These are phyloP conservation scores for Peribatodes rhomboidaria DNA, from an alignment of 2,888 invertebrate species.

Conservation along the genomic window DNA sequence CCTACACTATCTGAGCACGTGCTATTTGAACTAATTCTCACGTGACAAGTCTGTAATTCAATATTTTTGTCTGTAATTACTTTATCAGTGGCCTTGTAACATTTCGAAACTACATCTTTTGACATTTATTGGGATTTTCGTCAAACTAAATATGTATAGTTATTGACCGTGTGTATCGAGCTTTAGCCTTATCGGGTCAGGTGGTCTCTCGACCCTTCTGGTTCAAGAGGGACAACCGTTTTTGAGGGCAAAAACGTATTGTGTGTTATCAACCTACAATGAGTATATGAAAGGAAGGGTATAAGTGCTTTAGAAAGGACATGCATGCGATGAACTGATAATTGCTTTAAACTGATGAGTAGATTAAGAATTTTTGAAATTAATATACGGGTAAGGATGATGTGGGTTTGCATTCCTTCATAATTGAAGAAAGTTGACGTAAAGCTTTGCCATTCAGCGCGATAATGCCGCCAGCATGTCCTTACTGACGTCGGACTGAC, in stretches of 20 bases:
- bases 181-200: conserved; percentile 58
- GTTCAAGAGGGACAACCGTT: conserved; percentile 60
- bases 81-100: conserved; percentile 4
- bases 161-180: conserved; percentile 32
- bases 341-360: conserved; percentile 36
- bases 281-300: conserved; percentile 40
- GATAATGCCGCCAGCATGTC: no score
- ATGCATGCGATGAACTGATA: conserved; percentile 41
- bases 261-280: conserved; percentile 44
- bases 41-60: conserved; percentile 9
- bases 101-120: conserved; percentile 13
- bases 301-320: conserved; percentile 43
- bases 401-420: not conserved
- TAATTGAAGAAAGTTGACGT: not conserved
- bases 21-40: conserved; percentile 24
- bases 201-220: conserved; percentile 59
- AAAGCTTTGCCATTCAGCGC: no score
- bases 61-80: conserved; percentile 9
- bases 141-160: not conserved
- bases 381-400: conserved; percentile 9
- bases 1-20: conserved; percentile 27
- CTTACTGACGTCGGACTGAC: no score
- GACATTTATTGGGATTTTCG: not conserved
- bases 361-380: conserved; percentile 16
- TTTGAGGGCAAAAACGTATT: conserved; percentile 48